These are phyloP conservation scores for Typhlomys cinereus DNA, from an alignment of 2,113 vertebrate species.

Conservation along the genomic window DNA sequence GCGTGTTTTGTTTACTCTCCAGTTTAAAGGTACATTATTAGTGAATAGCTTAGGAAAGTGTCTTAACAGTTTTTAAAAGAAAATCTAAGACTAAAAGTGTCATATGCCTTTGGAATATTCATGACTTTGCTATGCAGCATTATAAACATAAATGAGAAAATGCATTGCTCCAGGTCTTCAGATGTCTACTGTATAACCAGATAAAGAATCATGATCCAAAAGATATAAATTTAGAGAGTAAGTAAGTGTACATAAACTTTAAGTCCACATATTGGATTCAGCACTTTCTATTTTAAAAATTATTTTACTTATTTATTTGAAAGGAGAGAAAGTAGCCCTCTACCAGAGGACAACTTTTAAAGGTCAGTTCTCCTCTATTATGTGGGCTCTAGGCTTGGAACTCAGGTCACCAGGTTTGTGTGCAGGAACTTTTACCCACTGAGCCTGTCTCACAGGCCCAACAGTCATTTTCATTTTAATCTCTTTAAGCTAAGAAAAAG, in stretches of 20 bases:
- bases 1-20: neutral
- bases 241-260: neutral
- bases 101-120: neutral
- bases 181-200: neutral
- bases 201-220: neutral
- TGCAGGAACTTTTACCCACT: too few species aligned
- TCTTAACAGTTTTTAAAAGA: constrained; percentile 17
- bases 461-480: constrained; percentile 31
- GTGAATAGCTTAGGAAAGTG: neutral
- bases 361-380: too few species aligned
- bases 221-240: neutral
- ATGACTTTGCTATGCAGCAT: neutral
- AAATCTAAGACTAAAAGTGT: neutral
- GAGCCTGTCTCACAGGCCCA: too few species aligned
- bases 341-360: too few species aligned
- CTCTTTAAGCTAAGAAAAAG: neutral
- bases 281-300: neutral
- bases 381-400: too few species aligned
- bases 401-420: too few species aligned
- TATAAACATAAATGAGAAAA: constrained; percentile 1
- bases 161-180: constrained; percentile 5
- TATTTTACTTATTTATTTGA: too few species aligned
- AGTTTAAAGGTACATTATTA: neutral
- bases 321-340: too few species aligned
- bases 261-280: neutral